Evolutionary conservation across 2,888 invertebrate genomes (phyloP).

Genomic region (Rhagonycha fulva): DNA sequence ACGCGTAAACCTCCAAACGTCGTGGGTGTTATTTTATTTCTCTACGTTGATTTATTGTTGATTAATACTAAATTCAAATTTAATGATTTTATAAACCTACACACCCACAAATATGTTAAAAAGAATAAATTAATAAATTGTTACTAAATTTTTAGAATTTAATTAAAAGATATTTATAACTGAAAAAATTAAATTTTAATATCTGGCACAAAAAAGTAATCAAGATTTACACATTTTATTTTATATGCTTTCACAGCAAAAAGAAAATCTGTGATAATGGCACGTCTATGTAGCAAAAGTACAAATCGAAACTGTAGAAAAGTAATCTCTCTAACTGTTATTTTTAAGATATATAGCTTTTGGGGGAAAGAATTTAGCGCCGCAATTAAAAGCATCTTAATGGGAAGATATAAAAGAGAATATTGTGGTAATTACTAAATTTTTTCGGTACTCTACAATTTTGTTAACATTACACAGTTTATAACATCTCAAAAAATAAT

Average conservation of each 20-base stretch:
- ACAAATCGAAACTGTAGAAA: conserved; percentile 20
- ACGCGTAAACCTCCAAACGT: background rate
- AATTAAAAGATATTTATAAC: background rate
- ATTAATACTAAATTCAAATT: background rate
- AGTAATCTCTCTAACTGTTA: conserved; percentile 16
- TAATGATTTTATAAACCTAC: background rate
- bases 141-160: background rate
- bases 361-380: conserved; percentile 25
- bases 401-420: conserved; percentile 26
- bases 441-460: background rate
- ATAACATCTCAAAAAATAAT: background rate
- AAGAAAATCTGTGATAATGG: conserved; percentile 16
- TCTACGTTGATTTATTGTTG: too few relatives aligned
- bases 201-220: background rate
- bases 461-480: background rate
- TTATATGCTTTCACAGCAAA: background rate
- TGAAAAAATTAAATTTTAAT: background rate
- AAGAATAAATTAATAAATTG: background rate
- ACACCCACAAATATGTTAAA: background rate
- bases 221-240: conserved; percentile 1
- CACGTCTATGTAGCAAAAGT: conserved; percentile 9
- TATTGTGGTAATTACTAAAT: conserved; percentile 17
- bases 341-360: conserved; percentile 27
- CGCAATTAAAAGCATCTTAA: conserved; percentile 27
- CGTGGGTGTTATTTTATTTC: background rate